These are phyloP conservation scores for Ostrea denselamellosa DNA, from an alignment of 1,140 invertebrate genomes.

Conservation along the genomic window DNA sequence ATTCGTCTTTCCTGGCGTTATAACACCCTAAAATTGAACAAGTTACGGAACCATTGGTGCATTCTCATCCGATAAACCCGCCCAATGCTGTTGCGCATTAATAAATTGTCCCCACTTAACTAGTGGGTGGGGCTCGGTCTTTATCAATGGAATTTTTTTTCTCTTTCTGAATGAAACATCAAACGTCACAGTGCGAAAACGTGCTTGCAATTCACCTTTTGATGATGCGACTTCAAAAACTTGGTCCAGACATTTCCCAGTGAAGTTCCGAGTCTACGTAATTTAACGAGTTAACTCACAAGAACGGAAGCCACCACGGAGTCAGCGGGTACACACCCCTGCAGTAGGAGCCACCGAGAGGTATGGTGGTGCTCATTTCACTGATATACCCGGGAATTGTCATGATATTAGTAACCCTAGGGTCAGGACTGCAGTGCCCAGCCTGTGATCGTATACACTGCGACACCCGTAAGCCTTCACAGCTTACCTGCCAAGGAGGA, in stretches of 20 bases:
- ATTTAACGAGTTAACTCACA: no score
- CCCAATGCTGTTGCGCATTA: neutral
- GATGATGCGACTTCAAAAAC: conserved; percentile 32
- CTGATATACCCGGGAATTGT: neutral
- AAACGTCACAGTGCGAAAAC: neutral
- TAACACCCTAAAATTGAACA: neutral
- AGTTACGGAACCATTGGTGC: neutral
- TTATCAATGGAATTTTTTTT: conserved; percentile 13
- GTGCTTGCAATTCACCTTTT: neutral
- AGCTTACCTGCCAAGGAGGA: conserved; percentile 19
- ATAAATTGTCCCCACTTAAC: neutral
- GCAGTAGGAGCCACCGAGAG: neutral
- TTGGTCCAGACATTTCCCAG: neutral
- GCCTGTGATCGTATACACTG: conserved; percentile 38
- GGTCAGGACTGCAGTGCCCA: conserved; percentile 20
- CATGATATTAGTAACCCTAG: neutral
- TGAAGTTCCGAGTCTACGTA: neutral
- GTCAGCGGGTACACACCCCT: neutral
- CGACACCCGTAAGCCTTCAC: neutral
- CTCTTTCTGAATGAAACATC: neutral
- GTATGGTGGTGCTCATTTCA: conserved; percentile 8
- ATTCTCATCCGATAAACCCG: neutral
- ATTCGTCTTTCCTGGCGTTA: neutral
- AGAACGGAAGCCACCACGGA: no score
- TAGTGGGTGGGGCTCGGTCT: neutral